Evolutionary conservation across 2,888 invertebrate genomes (phyloP), one percentile per base, ranked within the genome.

Genomic region (Geotrupes spiniger): DNA sequence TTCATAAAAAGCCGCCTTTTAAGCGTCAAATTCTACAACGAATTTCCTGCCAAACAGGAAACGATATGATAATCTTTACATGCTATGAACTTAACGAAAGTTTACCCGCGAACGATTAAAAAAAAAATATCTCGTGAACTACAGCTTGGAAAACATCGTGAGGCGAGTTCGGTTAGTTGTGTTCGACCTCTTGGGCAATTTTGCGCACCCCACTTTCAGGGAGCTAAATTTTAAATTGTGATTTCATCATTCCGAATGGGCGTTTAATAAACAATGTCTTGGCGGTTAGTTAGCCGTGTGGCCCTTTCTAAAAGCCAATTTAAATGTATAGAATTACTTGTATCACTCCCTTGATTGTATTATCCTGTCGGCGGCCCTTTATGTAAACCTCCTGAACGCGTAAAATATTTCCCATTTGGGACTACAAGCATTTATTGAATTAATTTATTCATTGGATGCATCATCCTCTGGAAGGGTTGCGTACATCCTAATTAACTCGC

Each of bases 271-370:
- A 48, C 48, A 48, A 48, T 48, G 48, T 48, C 28, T 42, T 29
- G 29, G 48, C 21, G 48, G 48, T 48, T 43, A 37, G 37, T 47
- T 26, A 16, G 33, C 28, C 42, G 28, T 27, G 28, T 28, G 36
- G 37, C 48, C 48, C 42, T 43, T 42, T 61, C 62, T 67, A 64
- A 70, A 64, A 68, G 68, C 70, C 70, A 70, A 72, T 72, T 72
- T 72, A 72, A 71, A 72, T 72, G 72, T 72, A 72, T 71, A 70
- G 70, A 69, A 71, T 71, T 71, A 70, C 69, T 63, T 63, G 64
- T 65, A 68, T 68, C 64, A 64, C 68, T 68, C 69, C 68, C 68
- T 62, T 66, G 64, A 65, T 65, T 65, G 65, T 66, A 66, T 69
- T 63, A 65, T 66, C 61, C 63, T 61, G 64, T 63, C 63, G 59